A percentile compares a stretch with the other conserved stretches of the same genome.
phyloP scores from a whole-genome alignment of 2,797 vertebrate genomes.

The Alosa sapidissima region DNA sequence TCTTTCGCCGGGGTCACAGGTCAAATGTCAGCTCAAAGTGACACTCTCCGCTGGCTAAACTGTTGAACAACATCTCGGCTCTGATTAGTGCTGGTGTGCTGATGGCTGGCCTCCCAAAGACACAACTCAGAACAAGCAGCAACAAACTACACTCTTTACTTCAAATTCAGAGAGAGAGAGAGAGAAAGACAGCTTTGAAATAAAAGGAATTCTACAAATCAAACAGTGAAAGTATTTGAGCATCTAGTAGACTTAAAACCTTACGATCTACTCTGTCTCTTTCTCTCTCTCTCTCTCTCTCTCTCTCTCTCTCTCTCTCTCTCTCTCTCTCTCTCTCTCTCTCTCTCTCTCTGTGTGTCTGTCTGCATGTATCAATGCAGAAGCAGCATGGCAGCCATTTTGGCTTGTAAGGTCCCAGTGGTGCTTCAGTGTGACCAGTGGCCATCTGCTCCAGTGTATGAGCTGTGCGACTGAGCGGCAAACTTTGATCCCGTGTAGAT shows the following conservation, averaged over 20 bases:
- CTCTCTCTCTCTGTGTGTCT: too few species aligned
- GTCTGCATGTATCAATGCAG: slow-evolving; percentile 52
- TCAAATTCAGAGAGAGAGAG: slow-evolving; percentile 43
- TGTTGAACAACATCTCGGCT: slow-evolving; percentile 56
- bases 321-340: slow-evolving; percentile 19
- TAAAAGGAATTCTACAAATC: not conserved
- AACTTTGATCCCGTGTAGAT: slow-evolving; percentile 80
- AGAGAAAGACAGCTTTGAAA: not conserved
- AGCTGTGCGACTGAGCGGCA: slow-evolving; percentile 71
- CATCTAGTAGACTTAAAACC: not conserved
- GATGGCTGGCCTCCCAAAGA: not conserved
- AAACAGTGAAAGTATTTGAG: not conserved
- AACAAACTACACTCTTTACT: not conserved
- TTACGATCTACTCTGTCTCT: slow-evolving; percentile 28
- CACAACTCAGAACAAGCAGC: slow-evolving; percentile 37
- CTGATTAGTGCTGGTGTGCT: slow-evolving; percentile 47
- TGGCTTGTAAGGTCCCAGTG: slow-evolving; percentile 78
- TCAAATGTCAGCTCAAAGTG: slow-evolving; percentile 64
- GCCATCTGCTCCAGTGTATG: slow-evolving; percentile 80
- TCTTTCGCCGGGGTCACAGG: slow-evolving; percentile 57
- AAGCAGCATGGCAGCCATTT: slow-evolving; percentile 76
- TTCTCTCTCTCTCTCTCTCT: too few species aligned
- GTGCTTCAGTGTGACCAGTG: slow-evolving; percentile 76
- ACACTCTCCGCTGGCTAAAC: slow-evolving; percentile 55
- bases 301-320: too few species aligned